Evolutionary conservation across 2,113 vertebrate species (phyloP).

Genomic region (Alces alces): DNA sequence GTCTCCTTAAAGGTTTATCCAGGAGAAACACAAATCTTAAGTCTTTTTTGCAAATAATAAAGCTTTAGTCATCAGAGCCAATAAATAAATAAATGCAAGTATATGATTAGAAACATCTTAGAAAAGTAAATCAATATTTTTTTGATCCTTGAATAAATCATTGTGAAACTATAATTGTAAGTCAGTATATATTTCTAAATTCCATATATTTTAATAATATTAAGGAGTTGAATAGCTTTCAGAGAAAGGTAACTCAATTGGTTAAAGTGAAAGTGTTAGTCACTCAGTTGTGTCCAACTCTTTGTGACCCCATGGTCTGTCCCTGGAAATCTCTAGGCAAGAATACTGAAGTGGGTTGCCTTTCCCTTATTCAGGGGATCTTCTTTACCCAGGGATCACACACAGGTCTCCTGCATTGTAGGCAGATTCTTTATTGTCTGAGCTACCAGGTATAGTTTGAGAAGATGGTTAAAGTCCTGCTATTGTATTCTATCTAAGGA

Average conservation of each 20-base stretch:
- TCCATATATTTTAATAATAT: neutral
- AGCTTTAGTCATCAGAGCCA: too few species aligned
- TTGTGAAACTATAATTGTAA: neutral
- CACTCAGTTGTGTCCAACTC: neutral
- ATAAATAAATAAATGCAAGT: too few species aligned
- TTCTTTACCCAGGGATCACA: neutral
- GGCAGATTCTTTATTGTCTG: neutral
- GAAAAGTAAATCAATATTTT: too few species aligned
- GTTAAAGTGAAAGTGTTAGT: neutral
- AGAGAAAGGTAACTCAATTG: neutral
- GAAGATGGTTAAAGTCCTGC: accelerated
- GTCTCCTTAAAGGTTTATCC: too few species aligned
- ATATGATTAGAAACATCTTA: too few species aligned
- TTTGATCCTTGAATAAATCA: neutral
- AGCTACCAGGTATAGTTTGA: neutral
- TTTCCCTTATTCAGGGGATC: neutral
- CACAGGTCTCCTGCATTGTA: neutral
- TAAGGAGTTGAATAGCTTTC: neutral
- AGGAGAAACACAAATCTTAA: too few species aligned
- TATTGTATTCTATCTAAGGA: neutral
- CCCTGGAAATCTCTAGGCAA: neutral
- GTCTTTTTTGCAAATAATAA: too few species aligned
- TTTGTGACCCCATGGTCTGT: neutral
- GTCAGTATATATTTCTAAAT: neutral
- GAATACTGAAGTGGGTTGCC: neutral